phyloP scores from a whole-genome alignment of 2,113 vertebrate species.

The Asarcornis scutulata region DNA sequence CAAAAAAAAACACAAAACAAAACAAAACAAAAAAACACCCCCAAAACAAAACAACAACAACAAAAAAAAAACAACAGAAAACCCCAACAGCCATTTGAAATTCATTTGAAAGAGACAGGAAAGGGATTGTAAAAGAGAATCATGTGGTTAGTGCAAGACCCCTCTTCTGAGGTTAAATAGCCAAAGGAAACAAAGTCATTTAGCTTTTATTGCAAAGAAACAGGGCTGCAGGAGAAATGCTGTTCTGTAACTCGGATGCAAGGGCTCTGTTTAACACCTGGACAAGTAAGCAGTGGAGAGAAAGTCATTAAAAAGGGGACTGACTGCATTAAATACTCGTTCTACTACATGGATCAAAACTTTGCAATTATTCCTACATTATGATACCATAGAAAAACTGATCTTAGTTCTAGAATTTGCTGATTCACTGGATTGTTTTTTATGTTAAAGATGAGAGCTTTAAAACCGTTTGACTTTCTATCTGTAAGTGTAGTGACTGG shows the following conservation, averaged over 20 bases:
- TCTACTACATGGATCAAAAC: neutral
- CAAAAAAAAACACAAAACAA: slow-evolving; percentile 17
- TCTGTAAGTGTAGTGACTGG: neutral
- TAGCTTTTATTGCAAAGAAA: slow-evolving; percentile 22
- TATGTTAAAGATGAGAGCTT: neutral
- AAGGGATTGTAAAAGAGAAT: slow-evolving; percentile 52
- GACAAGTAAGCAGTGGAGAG: neutral
- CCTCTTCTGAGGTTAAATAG: slow-evolving; percentile 13
- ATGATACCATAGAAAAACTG: neutral
- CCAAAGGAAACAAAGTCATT: slow-evolving; percentile 42
- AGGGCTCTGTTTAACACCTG: slow-evolving; percentile 44
- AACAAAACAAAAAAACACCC: neutral
- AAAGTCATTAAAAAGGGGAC: neutral
- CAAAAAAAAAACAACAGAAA: neutral
- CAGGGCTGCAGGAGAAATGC: neutral
- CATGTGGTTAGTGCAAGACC: neutral
- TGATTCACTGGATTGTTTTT: neutral
- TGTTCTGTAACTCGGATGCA: neutral
- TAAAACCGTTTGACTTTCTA: neutral
- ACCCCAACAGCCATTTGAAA: slow-evolving; percentile 9
- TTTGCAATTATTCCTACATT: neutral
- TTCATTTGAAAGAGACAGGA: slow-evolving; percentile 21
- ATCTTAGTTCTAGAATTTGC: neutral
- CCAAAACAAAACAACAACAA: no score
- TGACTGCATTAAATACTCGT: neutral